Evolutionary conservation across 2,797 vertebrate genomes (phyloP), one percentile per base, ranked within the genome.

Genomic region (Syndactyla subalaris): DNA sequence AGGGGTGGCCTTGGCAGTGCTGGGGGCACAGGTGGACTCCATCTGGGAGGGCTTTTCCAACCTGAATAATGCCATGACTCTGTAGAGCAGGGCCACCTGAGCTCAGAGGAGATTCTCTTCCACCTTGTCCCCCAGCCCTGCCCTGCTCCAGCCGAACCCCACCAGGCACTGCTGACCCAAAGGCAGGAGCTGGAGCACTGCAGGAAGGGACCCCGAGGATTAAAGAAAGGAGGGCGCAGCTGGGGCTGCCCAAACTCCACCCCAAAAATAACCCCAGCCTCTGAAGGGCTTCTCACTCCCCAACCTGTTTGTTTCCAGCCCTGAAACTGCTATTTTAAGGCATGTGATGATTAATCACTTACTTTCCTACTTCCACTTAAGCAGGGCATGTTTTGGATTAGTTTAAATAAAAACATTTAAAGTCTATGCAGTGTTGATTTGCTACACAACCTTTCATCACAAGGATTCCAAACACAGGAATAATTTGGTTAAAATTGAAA

Each of bases 331-430:
- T 91, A 83, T 85, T 67, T 89, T 61, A 65, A 94, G 65, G 45
- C 61, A 32, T 3, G 8, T 13, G 78, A 92, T 77, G 94, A 96
- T 89, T 93, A 85, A 91, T 91, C 83, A 62, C 70, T 79, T 75
- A 51, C 79, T 95, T 85, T 72, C 55, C 34, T 30, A 15, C 58
- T 81, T 78, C 24, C 80, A 74, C 38, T 78, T 67, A 74, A 86
- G 65, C 55, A 92, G 70, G 66, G 67, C 85, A 89, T 74, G 68
- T 20, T 93, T 91, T 41, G 75, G 67, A 68, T 79, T 76, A 79
- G 71, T 92, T 95, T 86, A 81, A 84, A 92, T 81, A 84, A 91
- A 87, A 55, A 43, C 18, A 87, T 91, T 92, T 66, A 32, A 89
- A 84, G 39, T 43, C 58, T 29, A 59, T 32, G 59, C 18, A 87